Percentiles rank a stretch among this genome's conserved stretches.
phyloP scores from a whole-genome alignment of 2,888 invertebrate genomes.

The Imbricaverruca yamaguchii region DNA sequence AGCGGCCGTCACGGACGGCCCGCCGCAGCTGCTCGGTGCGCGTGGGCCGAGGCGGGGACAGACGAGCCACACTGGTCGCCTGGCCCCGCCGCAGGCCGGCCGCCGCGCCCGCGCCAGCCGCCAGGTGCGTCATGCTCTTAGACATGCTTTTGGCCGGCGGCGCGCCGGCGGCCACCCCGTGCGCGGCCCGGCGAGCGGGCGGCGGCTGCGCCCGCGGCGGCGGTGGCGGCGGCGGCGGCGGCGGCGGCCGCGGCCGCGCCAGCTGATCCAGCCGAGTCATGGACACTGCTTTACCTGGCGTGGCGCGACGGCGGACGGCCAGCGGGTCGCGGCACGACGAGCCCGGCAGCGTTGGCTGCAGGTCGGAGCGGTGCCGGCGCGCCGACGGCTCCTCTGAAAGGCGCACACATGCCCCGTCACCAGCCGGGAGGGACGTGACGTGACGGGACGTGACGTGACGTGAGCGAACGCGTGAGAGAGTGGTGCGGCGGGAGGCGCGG shows the following conservation, averaged over 20 bases:
- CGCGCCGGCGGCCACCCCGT: slow-evolving; percentile 42
- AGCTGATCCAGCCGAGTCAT: slow-evolving; percentile 86
- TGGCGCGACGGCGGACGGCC: slow-evolving; percentile 33
- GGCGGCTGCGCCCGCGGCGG: slow-evolving; percentile 27
- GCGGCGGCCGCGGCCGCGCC: slow-evolving; percentile 50
- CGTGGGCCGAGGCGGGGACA: slow-evolving; percentile 42
- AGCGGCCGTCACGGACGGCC: slow-evolving; percentile 39
- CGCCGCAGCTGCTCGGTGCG: slow-evolving; percentile 43
- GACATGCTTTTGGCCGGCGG: slow-evolving; percentile 47
- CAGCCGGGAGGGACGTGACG: not conserved
- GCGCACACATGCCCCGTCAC: not conserved
- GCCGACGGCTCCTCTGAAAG: slow-evolving; percentile 24
- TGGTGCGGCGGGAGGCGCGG: too few species aligned
- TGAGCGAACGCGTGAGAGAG: too few species aligned
- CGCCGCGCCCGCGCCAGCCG: slow-evolving; percentile 44
- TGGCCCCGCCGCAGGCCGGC: slow-evolving; percentile 38
- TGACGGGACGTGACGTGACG: too few species aligned
- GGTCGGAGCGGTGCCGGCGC: slow-evolving; percentile 54
- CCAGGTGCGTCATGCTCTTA: slow-evolving; percentile 65
- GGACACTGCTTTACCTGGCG: slow-evolving; percentile 79
- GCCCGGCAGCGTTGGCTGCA: slow-evolving; percentile 78
- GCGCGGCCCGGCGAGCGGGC: slow-evolving; percentile 43
- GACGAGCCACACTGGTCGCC: slow-evolving; percentile 36
- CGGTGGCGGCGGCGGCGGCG: slow-evolving; percentile 46
- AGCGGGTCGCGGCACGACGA: slow-evolving; percentile 51